Base-by-base conservation (phyloP, 2,888 invertebrate genomes). In the Ferdinandea cuprea region DNA sequence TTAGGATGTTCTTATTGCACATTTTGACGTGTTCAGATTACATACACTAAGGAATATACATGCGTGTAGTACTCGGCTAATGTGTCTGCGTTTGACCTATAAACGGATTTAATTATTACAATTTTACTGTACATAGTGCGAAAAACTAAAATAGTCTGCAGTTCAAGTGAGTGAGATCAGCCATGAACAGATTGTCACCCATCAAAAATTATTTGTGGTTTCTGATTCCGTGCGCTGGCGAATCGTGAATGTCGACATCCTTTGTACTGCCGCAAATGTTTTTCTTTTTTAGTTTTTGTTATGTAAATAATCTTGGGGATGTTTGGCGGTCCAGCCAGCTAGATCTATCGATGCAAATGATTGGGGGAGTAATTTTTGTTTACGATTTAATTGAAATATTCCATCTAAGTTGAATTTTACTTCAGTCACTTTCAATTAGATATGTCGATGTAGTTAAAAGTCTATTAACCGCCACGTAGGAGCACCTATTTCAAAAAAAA, bases 31-130 rank as follows among this genome's bases (percentile, higher is more conserved):
- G 4, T 15, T 4, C 11, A 44, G 28, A 61, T 61, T 46, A 61
- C 46, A 46, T 35, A 32, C 19, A n/a, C n/a, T n/a, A n/a, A n/a
- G n/a, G n/a, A n/a, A n/a, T n/a, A n/a, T n/a, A n/a, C n/a, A n/a
- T n/a, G n/a, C n/a, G n/a, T n/a, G n/a, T n/a, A n/a, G n/a, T n/a
- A n/a, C n/a, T n/a, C n/a, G n/a, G n/a, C n/a, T n/a, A n/a, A n/a
- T n/a, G n/a, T 13, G 21, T 63, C 5, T 65, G n/a, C 37, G 46
- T 63, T 32, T 63, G 65, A 65, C 65, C 65, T 50, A 50, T 21
- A 40, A 65, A 50, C 17, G n/a, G 7, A 50, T n/a, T 15, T 65
- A 28, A 65, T 65, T 17, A 65, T 48, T 15, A 4, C 21, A 21
- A 6, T 19, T 61, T 44, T 19, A 19, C 13, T 46, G 17, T n/a